phyloP scores from a whole-genome alignment of 2,797 vertebrate species.

The Squalus acanthias region DNA sequence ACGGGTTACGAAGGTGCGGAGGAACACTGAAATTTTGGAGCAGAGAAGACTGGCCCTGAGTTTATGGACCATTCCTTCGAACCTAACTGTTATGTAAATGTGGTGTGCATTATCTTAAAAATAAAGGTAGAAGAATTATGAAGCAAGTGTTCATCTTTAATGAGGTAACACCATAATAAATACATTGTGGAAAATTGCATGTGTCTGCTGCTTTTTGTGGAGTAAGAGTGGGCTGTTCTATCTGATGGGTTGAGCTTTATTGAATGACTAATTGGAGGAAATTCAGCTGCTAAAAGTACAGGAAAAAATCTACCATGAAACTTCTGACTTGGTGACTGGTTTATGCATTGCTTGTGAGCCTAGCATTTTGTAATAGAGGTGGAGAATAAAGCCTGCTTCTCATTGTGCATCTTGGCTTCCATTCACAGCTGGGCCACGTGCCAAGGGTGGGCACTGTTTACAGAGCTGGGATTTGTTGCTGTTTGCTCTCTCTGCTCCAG shows the following conservation, averaged over 20 bases:
- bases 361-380: not conserved
- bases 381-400: not conserved
- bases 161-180: conserved; percentile 31
- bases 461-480: not conserved
- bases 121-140: not conserved
- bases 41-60: conserved; percentile 46
- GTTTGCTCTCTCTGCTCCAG: not conserved
- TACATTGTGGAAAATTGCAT: not conserved
- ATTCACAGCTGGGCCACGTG: no score
- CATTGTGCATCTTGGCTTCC: not conserved
- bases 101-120: not conserved
- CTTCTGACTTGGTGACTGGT: not conserved
- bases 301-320: no score
- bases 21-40: conserved; percentile 55
- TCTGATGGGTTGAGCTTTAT: not conserved
- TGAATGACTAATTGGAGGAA: not conserved
- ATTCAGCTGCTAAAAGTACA: not conserved
- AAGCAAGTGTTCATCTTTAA: not conserved
- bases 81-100: not conserved
- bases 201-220: not conserved
- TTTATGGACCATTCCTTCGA: not conserved
- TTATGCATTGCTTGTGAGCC: not conserved
- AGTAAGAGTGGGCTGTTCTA: not conserved
- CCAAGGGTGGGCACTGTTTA: not conserved
- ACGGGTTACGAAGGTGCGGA: conserved; percentile 74